These are phyloP conservation scores for Poecilobothrus nobilitatus DNA, from an alignment of 2,888 invertebrate genomes.

Conservation along the genomic window DNA sequence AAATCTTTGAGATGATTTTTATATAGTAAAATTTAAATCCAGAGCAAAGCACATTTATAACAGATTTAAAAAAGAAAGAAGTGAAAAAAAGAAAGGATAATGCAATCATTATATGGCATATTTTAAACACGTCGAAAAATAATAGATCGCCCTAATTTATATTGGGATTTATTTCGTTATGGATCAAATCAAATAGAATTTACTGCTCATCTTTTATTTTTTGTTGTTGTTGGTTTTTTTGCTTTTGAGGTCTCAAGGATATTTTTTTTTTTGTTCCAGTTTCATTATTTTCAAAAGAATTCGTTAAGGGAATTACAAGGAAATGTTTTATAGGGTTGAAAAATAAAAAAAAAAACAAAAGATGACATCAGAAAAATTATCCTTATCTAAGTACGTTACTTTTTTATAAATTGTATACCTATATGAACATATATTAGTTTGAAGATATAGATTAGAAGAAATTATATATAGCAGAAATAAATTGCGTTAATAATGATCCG, in stretches of 20 bases:
- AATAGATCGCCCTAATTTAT: constrained; percentile 11
- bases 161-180: constrained; percentile 7
- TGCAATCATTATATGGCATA: constrained; percentile 4
- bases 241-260: too few species aligned
- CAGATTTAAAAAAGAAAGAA: too few species aligned
- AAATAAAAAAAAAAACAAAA: too few species aligned
- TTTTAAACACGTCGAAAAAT: constrained; percentile 6
- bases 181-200: background rate
- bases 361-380: background rate
- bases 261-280: too few species aligned
- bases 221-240: too few species aligned
- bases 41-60: too few species aligned
- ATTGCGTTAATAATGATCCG: background rate
- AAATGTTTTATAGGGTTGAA: too few species aligned
- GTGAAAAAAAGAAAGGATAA: background rate
- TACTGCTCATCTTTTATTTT: too few species aligned
- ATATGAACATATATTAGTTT: too few species aligned
- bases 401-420: background rate
- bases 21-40: too few species aligned
- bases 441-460: background rate
- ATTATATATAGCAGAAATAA: background rate
- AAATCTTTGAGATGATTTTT: too few species aligned
- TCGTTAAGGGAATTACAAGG: background rate
- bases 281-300: too few species aligned
- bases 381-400: background rate